Evolutionary conservation across 2,797 vertebrate species (phyloP), one percentile per base, ranked within the genome.

Genomic region (Siniperca scherzeri): DNA sequence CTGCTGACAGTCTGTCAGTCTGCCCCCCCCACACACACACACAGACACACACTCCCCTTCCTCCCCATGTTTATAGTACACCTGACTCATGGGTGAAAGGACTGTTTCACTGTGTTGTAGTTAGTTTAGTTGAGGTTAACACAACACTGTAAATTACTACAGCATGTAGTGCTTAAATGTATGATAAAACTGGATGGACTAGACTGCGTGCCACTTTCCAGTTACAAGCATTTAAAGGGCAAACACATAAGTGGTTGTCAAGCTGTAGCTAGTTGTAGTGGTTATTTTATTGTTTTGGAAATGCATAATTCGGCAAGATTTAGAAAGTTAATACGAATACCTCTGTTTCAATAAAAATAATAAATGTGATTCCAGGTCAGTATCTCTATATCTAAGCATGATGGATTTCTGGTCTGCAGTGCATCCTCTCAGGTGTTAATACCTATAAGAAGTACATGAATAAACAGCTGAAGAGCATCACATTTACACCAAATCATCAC

Each of bases 101-200:
- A 19, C 38, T 8, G 12, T 64, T 74, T 70, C 25, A 78, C 21
- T 80, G 33, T 78, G 77, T 27, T 90, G 70, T 75, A 77, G 83
- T 87, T 75, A 73, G 56, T 82, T 83, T 75, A 88, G 74, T 59
- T 65, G 70, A 87, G 91, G 92, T 92, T 93, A 93, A 93, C 82
- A 89, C 81, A 94, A 91, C 90, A 94, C 78, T 67, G 68, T 78
- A 87, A 93, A 92, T 92, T 82, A 89, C 81, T 91, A 84, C 91
- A 93, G 46, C 89, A 90, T 94, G 93, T 87, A 84, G 77, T 60
- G 68, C 70, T 91, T 80, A 67, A 40, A 60, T 64, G 70, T 52
- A 66, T 67, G 40, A 81, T 67, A 85, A 75, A 33, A 81, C 40
- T 66, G 52, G 33, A 74, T 74, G 57, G 66, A 81, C 57, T 70